Percentiles rank a stretch among this genome's conserved stretches.
Conservation (phyloP, 2,797 vertebrate species). For the Siniperca scherzeri region DNA sequence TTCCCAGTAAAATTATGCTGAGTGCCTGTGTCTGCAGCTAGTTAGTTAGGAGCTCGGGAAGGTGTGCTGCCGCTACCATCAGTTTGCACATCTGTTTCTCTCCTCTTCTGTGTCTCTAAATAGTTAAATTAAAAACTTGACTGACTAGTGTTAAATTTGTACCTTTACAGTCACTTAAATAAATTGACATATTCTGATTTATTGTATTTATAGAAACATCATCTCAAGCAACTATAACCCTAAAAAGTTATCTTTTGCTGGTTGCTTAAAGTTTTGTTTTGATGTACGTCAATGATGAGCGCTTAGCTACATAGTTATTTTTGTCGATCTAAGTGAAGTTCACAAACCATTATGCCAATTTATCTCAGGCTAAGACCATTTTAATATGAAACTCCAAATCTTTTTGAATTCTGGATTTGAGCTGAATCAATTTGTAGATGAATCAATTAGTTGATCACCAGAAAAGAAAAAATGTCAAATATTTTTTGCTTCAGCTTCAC, state of each 20-base stretch:
- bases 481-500: too few species aligned
- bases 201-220: conserved; percentile 6
- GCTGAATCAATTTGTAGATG: not conserved
- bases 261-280: not conserved
- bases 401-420: not conserved
- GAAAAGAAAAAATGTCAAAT: not conserved
- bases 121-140: conserved; percentile 9
- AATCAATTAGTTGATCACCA: not conserved
- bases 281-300: not conserved
- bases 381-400: not conserved
- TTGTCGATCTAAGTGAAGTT: conserved; percentile 2
- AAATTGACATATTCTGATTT: not conserved
- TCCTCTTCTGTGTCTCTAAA: conserved; percentile 29
- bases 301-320: not conserved
- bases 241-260: not conserved
- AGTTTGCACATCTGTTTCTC: conserved; percentile 57
- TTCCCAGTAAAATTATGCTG: conserved; percentile 53
- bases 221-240: not conserved
- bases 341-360: not conserved
- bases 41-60: conserved; percentile 61
- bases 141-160: conserved; percentile 19
- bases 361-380: not conserved
- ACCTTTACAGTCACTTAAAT: not conserved
- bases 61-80: conserved; percentile 45
- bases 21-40: conserved; percentile 60